A percentile compares a stretch with the other conserved stretches of the same genome.
Conservation (phyloP, 2,797 vertebrate species). For the Chrysocyon brachyurus region DNA sequence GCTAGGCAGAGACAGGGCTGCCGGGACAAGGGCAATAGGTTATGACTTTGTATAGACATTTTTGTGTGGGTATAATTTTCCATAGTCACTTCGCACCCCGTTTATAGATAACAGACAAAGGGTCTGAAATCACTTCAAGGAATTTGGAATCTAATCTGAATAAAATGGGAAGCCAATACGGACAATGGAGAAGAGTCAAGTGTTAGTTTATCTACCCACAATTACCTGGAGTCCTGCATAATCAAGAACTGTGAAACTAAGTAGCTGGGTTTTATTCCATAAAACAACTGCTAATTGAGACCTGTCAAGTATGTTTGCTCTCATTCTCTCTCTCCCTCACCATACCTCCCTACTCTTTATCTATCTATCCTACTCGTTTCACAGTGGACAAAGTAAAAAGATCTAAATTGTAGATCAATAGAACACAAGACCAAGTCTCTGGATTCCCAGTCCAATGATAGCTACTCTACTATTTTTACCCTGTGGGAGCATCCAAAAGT, state of each 20-base stretch:
- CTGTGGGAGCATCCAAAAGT: not conserved
- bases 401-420: not conserved
- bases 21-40: not conserved
- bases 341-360: not conserved
- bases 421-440: not conserved
- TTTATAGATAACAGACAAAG: not conserved
- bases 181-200: not conserved
- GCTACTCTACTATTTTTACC: too few relatives aligned
- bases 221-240: not conserved
- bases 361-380: not conserved
- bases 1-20: not conserved
- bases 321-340: not conserved
- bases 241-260: not conserved
- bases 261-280: not conserved
- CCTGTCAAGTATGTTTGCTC: not conserved
- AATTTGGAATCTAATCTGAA: constrained; percentile 1
- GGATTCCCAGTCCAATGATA: not conserved
- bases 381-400: not conserved
- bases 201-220: not conserved
- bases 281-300: not conserved
- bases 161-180: not conserved
- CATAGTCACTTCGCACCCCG: not conserved
- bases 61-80: not conserved
- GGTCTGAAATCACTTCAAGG: not conserved
- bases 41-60: accelerated